Percentiles rank a stretch among this genome's conserved stretches.
phyloP scores from a whole-genome alignment of 1,140 invertebrate species.

The Aporrectodea caliginosa region DNA sequence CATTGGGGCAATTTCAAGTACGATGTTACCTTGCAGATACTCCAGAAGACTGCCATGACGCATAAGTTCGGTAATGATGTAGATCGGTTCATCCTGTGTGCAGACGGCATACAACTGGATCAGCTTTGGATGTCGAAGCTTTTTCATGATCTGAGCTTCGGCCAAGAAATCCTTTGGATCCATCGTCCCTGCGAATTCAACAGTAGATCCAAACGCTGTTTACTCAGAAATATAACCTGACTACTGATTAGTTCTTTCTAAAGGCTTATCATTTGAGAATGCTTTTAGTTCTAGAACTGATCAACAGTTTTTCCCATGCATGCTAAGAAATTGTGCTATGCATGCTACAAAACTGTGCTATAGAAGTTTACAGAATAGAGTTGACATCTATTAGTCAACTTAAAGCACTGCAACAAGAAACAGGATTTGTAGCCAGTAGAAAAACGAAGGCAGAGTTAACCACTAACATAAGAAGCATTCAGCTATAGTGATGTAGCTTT shows the following conservation, averaged over 20 bases:
- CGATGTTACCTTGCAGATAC: slow-evolving; percentile 46
- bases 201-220: too few species aligned
- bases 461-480: too few species aligned
- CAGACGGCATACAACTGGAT: slow-evolving; percentile 98
- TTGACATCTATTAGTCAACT: too few species aligned
- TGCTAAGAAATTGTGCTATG: too few species aligned
- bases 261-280: slow-evolving; percentile 97
- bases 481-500: too few species aligned
- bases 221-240: slow-evolving; percentile 91
- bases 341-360: too few species aligned
- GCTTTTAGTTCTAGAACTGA: slow-evolving; percentile 94
- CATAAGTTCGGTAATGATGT: slow-evolving; percentile 91
- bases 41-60: slow-evolving; percentile 91
- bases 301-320: too few species aligned
- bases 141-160: slow-evolving; percentile 99
- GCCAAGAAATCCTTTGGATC: slow-evolving; percentile 97
- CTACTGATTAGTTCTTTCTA: slow-evolving; percentile 95
- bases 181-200: slow-evolving; percentile 81
- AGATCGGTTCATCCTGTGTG: slow-evolving; percentile 90
- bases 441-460: too few species aligned
- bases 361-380: too few species aligned
- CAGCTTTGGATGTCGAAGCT: slow-evolving; percentile 82
- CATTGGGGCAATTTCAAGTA: not conserved
- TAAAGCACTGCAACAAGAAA: too few species aligned
- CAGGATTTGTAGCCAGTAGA: too few species aligned